Base-by-base conservation (phyloP, 2,797 vertebrate genomes). In the Syngnathus rostellatus region DNA sequence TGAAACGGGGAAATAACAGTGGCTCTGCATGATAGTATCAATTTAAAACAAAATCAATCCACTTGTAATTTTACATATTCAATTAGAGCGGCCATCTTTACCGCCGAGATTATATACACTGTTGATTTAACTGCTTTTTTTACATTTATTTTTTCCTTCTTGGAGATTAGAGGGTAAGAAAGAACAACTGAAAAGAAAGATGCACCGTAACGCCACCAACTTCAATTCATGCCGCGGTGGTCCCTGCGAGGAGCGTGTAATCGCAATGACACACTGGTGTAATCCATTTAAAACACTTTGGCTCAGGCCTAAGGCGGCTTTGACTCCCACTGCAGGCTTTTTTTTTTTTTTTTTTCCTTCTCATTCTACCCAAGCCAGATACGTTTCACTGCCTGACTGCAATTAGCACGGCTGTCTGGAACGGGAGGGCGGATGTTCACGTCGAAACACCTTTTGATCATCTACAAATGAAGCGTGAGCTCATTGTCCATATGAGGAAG, bases 241-340 rank as follows among this genome's bases (percentile, higher is more conserved):
- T 83, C 76, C 79, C 87, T 83, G 86, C 77, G 50, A 85, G 81
- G 74, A 85, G 82, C 79, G 75, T 86, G 85, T 88, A 90, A 91
- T 92, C 85, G 71, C 87, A 88, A 90, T 90, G 89, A 89, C 87
- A 89, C 88, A 87, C 86, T 81, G 68, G 82, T 87, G 86, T 90
- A 89, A 92, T 91, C 90, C 89, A 88, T 90, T 90, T 90, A 87
- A 89, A 89, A 86, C 88, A 89, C 86, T 82, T 86, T 85, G 85
- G 86, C 86, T 88, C 67, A 37, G 74, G 81, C 83, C 75, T 77
- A 25, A 62, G 80, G 73, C 86, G 72, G 78, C 81, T 80, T 75
- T 77, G 80, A 83, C 81, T 86, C 77, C 68, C 82, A 80, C 83
- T 72, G 75, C 79, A 73, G 78, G 78, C 84, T 70, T 31, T 81